Evolutionary conservation across 2,888 invertebrate genomes (phyloP), one percentile per base, ranked within the genome.

Genomic region (Trachelus iudaicus): DNA sequence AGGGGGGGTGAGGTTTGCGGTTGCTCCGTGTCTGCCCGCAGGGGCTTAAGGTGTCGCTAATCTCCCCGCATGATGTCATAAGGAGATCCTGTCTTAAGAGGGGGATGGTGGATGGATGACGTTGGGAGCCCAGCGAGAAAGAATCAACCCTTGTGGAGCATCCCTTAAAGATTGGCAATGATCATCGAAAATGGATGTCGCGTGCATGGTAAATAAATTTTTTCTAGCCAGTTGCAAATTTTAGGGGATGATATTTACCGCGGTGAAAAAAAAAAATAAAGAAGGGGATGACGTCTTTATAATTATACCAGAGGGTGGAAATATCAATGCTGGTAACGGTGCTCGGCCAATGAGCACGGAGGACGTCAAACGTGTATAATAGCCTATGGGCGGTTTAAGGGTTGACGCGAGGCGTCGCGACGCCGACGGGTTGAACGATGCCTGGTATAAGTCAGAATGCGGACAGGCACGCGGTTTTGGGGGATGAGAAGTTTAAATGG

Each of bases 401-500:
- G 84, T 56, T 56, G 56, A 56, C 56, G 56, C 56, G 56, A 56
- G 56, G 56, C 56, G 56, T 56, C 56, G 56, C 56, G 56, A 56
- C 56, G 56, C 83, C 84, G 86, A 85, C 84, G 88, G 89, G 87
- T 85, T 91, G 91, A 91, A 89, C 90, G 90, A 91, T 91, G 90
- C 88, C 85, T 83, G 86, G 90, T 89, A 91, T 91, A 91, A 91
- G 91, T 91, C 91, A 91, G 90, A 91, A 90, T 91, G 91, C 91
- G 91, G 91, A 91, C 91, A 90, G 90, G 84, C 90, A 87, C 89
- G 90, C 82, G 89, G 90, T 90, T 89, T 85, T 82, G 85, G 88
- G 89, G 90, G 88, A 89, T 90, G 91, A 90, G 89, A 90, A 91
- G 90, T 91, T 91, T 91, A 91, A 91, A 91, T 91, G 91, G 91